Evolutionary conservation across 2,888 invertebrate species (phyloP).

Genomic region (Adela reaumurella): DNA sequence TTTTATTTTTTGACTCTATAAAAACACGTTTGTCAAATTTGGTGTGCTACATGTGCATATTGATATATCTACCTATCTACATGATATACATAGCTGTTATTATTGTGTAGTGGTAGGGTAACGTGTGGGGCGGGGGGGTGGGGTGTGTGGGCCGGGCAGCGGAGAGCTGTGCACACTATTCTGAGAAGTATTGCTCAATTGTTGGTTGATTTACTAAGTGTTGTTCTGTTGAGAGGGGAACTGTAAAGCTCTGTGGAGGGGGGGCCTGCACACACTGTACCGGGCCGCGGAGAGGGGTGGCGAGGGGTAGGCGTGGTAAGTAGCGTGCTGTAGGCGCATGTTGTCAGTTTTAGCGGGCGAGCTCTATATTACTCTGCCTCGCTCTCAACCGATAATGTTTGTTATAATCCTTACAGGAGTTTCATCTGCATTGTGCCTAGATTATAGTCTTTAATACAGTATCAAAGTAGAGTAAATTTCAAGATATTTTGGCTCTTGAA

Average conservation of each 20-base stretch:
- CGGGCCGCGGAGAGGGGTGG: no score
- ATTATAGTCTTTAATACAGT: constrained; percentile 55
- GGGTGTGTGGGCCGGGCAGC: not conserved
- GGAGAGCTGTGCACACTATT: not conserved
- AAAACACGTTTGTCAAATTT: not conserved
- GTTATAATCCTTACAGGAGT: constrained; percentile 52
- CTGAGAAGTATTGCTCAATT: not conserved
- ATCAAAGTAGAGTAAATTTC: constrained; percentile 54
- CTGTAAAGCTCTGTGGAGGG: not conserved
- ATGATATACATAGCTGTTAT: not conserved
- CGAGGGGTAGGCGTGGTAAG: not conserved
- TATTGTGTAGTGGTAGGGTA: not conserved
- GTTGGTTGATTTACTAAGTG: not conserved
- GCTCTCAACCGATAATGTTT: constrained; percentile 55
- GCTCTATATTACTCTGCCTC: constrained; percentile 37
- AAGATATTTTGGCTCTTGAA: constrained; percentile 56
- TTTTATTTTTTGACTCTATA: not conserved
- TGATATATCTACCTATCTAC: not conserved
- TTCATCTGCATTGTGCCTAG: constrained; percentile 59
- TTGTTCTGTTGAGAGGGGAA: not conserved
- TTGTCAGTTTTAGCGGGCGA: constrained; percentile 8
- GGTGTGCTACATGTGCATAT: not conserved
- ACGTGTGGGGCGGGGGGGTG: not conserved
- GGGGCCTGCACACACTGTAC: no score
- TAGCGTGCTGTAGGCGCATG: not conserved